Evolutionary conservation across 1,140 invertebrate species (phyloP), one percentile per base, ranked within the genome.

Genomic region (Metopolophium dirhodum): DNA sequence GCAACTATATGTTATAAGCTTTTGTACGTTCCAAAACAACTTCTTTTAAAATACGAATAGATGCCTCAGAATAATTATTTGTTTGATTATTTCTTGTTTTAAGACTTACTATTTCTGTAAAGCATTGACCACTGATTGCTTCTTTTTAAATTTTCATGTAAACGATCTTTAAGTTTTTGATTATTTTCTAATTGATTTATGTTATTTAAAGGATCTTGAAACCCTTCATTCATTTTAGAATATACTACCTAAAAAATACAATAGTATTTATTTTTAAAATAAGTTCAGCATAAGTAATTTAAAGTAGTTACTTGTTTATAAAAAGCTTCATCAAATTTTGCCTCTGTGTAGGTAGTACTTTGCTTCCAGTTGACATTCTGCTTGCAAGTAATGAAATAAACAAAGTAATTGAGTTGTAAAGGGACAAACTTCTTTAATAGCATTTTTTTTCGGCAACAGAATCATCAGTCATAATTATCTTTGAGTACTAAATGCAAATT

Each of bases 401-500:
- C 87, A 89, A n/a, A 51, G 51, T n/a, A 49, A 89, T 51, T 89
- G 87, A 11, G 47, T 49, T 51, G 47, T 89, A 51, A 51, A 51
- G 87, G 87, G n/a, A n/a, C 47, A 89, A 51, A 89, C 87, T 49
- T 89, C 22, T 51, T 49, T 89, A 49, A 89, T 37, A 89, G 47
- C 87, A 89, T n/a, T 49, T 89, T 51, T 51, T 89, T 89, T 89
- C 87, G 7, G 87, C 87, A 49, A 37, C 26, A 51, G 47, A 89
- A 89, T 89, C 51, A 89, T 89, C 87, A 51, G 87, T 51, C 51
- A 89, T 89, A 7, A 89, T 89, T 3, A 89, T 57, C 18, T 89
- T 89, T 51, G 87, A 35, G 26, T 89, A 89, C 37, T 83, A 83
- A 23, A 22, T 37, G 14, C 30, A 82, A 82, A 47, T 47, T 47